Conservation (phyloP, 1,140 invertebrate species). For the Drosophila pectinifera region DNA sequence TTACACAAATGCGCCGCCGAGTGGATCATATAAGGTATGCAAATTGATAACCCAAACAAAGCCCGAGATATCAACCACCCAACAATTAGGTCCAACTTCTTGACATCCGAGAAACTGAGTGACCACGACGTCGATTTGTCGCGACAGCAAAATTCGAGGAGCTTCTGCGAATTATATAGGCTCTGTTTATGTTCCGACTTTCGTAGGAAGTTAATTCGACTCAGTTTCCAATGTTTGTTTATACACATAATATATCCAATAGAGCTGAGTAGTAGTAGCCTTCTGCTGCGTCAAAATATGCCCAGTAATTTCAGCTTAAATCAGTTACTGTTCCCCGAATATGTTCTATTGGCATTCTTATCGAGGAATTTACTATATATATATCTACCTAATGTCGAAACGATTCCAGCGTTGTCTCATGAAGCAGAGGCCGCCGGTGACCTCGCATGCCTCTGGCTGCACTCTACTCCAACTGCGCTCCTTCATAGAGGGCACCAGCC, state of each 20-base stretch:
- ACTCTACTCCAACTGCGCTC: background rate
- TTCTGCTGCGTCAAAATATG: background rate
- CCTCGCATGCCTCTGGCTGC: background rate
- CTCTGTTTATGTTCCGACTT: background rate
- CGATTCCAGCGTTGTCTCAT: background rate
- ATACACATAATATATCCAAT: background rate
- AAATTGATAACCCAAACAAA: constrained; percentile 43
- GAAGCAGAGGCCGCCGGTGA: no score
- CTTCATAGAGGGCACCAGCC: background rate
- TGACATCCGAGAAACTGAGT: constrained; percentile 20
- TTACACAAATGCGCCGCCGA: constrained; percentile 21
- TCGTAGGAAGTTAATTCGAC: background rate
- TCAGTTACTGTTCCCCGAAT: no score
- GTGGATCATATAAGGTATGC: constrained; percentile 18
- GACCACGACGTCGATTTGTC: background rate
- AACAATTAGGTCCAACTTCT: constrained; percentile 21
- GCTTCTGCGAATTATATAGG: constrained; percentile 1
- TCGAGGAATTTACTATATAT: no score
- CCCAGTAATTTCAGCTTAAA: no score
- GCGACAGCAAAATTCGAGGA: constrained; percentile 5
- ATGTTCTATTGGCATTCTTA: no score
- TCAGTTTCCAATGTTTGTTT: background rate
- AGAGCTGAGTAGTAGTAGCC: background rate
- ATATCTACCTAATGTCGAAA: background rate
- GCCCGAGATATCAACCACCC: constrained; percentile 10